Evolutionary conservation across 64 coral and sea anemone genomes (phyloP).

Genomic region (Cladopsammia gracilis): DNA sequence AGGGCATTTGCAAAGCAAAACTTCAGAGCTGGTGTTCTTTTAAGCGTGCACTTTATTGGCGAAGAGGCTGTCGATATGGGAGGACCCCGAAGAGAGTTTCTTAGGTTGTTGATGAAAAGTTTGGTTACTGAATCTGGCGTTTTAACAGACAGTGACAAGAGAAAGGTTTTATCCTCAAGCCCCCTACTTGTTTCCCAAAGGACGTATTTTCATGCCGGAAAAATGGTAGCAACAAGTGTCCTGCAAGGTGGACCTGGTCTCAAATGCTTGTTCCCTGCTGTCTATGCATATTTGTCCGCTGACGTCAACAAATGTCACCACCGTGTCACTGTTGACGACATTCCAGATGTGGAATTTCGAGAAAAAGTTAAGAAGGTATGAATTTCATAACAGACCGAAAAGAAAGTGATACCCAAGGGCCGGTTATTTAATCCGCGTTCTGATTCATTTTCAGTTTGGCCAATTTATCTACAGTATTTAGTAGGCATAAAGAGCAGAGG

Average conservation of each 20-base stretch:
- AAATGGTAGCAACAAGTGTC: conserved; percentile 28
- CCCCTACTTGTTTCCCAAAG: conserved; percentile 7
- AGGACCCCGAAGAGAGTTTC: conserved; percentile 32
- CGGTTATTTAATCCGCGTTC: not conserved
- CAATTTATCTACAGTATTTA: too few relatives aligned
- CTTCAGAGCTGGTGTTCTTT: not conserved
- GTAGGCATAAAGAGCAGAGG: too few relatives aligned
- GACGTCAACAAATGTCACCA: not conserved
- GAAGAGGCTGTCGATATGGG: conserved; percentile 30
- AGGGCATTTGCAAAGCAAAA: conserved; percentile 31
- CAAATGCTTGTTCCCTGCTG: conserved; percentile 25
- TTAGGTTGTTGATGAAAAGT: conserved; percentile 24
- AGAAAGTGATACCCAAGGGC: too few relatives aligned
- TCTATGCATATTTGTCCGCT: conserved; percentile 17
- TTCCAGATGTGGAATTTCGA: conserved; percentile 1
- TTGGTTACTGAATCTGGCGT: not conserved
- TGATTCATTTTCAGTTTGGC: not conserved
- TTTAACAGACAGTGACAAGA: conserved; percentile 16
- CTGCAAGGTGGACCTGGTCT: conserved; percentile 49
- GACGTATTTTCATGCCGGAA: conserved; percentile 13
- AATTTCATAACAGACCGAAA: not conserved
- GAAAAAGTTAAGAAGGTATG: conserved; percentile 26
- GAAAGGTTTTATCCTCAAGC: conserved; percentile 29
- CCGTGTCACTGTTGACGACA: not conserved
- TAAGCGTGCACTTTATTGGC: conserved; percentile 46